These are phyloP conservation scores for Drosophila hamatofila DNA, from an alignment of 2,888 invertebrate genomes.

Conservation along the genomic window DNA sequence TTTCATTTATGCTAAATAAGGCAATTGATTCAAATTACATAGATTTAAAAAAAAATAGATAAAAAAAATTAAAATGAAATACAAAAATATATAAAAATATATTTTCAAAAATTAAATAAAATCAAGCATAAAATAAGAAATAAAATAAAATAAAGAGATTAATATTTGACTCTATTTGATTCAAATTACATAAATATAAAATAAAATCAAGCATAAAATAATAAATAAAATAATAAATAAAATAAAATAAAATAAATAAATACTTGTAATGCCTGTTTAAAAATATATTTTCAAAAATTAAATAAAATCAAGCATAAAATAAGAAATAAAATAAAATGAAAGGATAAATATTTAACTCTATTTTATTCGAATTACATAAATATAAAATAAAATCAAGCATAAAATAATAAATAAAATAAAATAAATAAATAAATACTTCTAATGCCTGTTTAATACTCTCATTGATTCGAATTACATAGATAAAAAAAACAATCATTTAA, in stretches of 20 bases:
- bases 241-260: background rate
- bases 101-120: background rate
- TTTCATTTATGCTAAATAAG: background rate
- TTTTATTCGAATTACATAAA: too few relatives aligned
- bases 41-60: too few relatives aligned
- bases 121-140: background rate
- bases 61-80: too few relatives aligned
- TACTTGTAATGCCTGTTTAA: background rate
- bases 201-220: background rate
- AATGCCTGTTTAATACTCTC: background rate
- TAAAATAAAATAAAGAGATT: background rate
- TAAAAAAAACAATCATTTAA: too few relatives aligned
- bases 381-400: background rate
- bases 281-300: too few relatives aligned
- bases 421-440: background rate
- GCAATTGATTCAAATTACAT: background rate
- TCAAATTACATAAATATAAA: too few relatives aligned
- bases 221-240: background rate
- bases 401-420: background rate
- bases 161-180: too few relatives aligned
- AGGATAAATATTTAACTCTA: background rate
- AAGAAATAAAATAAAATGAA: too few relatives aligned
- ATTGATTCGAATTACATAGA: background rate
- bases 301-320: background rate
- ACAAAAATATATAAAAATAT: too few relatives aligned